Conservation (phyloP, 2,797 vertebrate species). For the Arnoldichthys spilopterus region DNA sequence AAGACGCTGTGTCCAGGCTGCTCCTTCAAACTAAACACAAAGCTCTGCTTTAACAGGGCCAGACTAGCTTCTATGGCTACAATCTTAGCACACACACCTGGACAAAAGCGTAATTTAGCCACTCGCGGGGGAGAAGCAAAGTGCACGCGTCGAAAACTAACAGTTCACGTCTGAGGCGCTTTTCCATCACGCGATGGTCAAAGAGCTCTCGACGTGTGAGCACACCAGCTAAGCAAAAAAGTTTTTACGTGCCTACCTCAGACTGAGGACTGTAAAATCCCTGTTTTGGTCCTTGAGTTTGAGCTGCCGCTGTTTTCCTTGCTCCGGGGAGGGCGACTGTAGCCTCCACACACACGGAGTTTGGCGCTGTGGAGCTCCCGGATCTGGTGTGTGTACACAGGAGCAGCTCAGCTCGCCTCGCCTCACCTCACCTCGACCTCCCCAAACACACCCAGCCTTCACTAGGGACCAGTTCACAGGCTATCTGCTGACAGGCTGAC, state of each 20-base stretch:
- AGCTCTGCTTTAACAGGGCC: background rate
- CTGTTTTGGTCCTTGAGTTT: background rate
- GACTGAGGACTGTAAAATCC: background rate
- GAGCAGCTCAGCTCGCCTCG: slow-evolving; percentile 18
- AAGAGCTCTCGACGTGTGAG: background rate
- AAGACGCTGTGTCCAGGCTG: too few relatives aligned
- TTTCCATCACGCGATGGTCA: too few relatives aligned
- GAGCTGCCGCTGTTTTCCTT: background rate
- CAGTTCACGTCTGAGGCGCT: background rate
- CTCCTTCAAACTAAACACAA: too few relatives aligned
- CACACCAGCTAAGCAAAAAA: background rate
- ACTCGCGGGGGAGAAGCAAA: background rate
- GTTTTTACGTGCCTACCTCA: slow-evolving; percentile 11
- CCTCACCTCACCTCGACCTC: too few relatives aligned
- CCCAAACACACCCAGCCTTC: background rate
- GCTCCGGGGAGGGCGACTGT: background rate
- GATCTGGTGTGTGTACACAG: slow-evolving; percentile 57
- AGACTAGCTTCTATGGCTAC: background rate
- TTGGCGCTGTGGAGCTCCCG: slow-evolving; percentile 49
- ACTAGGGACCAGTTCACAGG: background rate
- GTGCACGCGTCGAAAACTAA: background rate
- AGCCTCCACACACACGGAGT: background rate
- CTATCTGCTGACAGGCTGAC: background rate
- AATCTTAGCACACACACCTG: background rate
- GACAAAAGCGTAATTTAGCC: too few relatives aligned